Evolutionary conservation across 2,888 invertebrate species (phyloP).

Genomic region (Stomorhina lunata): DNA sequence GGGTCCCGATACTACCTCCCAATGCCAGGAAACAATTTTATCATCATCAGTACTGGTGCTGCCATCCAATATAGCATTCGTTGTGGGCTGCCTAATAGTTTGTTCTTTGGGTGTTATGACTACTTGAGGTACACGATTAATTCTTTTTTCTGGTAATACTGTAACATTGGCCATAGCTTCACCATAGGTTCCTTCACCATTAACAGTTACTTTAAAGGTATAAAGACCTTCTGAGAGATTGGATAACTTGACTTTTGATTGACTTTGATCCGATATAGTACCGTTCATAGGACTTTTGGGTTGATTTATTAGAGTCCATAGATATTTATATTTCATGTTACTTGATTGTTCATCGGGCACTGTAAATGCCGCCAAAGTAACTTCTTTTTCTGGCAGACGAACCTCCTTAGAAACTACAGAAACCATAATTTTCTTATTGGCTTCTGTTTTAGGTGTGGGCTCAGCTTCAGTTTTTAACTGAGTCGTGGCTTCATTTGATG

Average conservation of each 20-base stretch:
- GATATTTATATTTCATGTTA: slow-evolving; percentile 90
- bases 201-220: slow-evolving; percentile 91
- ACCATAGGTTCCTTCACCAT: slow-evolving; percentile 87
- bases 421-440: slow-evolving; percentile 86
- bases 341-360: slow-evolving; percentile 87
- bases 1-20: slow-evolving; percentile 95
- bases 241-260: slow-evolving; percentile 89
- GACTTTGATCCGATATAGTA: slow-evolving; percentile 90
- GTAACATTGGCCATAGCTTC: slow-evolving; percentile 94
- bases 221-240: slow-evolving; percentile 93
- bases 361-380: slow-evolving; percentile 90
- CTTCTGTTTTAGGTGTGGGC: slow-evolving; percentile 74
- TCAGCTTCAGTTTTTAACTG: slow-evolving; percentile 40
- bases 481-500: slow-evolving; percentile 52
- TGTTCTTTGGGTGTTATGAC: slow-evolving; percentile 92
- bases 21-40: slow-evolving; percentile 92
- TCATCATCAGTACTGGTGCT: slow-evolving; percentile 90
- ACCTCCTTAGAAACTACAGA: slow-evolving; percentile 89
- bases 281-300: slow-evolving; percentile 89
- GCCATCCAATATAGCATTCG: slow-evolving; percentile 93
- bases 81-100: slow-evolving; percentile 93
- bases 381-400: slow-evolving; percentile 90
- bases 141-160: slow-evolving; percentile 90
- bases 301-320: slow-evolving; percentile 92
- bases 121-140: slow-evolving; percentile 91